Conservation (phyloP, 2,888 invertebrate genomes). For the Nebria salina region DNA sequence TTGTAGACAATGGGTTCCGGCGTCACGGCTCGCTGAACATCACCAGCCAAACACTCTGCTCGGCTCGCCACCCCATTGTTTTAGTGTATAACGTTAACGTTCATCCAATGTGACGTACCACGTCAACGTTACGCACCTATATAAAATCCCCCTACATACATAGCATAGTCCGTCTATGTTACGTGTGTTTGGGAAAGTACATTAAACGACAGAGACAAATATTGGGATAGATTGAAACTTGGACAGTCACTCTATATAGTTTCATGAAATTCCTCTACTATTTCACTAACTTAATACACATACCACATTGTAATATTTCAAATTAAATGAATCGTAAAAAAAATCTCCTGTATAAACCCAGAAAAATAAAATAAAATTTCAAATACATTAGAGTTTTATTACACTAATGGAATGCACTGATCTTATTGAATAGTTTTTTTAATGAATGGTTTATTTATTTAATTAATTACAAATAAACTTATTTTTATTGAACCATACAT, state of each 20-base stretch:
- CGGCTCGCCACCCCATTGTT: constrained; percentile 35
- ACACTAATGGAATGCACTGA: background rate
- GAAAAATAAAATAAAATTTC: too few relatives aligned
- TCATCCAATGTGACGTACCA: constrained; percentile 28
- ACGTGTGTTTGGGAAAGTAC: background rate
- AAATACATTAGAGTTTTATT: too few relatives aligned
- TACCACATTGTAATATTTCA: too few relatives aligned
- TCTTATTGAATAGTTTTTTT: background rate
- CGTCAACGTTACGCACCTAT: constrained; percentile 3
- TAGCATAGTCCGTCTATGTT: background rate
- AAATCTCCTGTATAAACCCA: too few relatives aligned
- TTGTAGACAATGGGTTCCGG: constrained; percentile 48
- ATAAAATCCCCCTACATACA: background rate
- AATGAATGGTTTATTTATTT: too few relatives aligned
- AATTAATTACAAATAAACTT: background rate
- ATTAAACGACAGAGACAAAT: background rate
- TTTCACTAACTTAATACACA: too few relatives aligned
- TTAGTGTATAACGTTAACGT: constrained; percentile 31
- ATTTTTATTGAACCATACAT: background rate
- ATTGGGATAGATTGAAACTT: background rate
- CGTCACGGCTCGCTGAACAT: constrained; percentile 50
- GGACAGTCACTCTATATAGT: background rate
- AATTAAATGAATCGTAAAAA: too few relatives aligned
- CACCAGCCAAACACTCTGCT: constrained; percentile 39
- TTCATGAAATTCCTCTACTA: background rate